These are phyloP conservation scores for Stigmatopora nigra DNA, from an alignment of 2,113 vertebrate species.

Conservation along the genomic window DNA sequence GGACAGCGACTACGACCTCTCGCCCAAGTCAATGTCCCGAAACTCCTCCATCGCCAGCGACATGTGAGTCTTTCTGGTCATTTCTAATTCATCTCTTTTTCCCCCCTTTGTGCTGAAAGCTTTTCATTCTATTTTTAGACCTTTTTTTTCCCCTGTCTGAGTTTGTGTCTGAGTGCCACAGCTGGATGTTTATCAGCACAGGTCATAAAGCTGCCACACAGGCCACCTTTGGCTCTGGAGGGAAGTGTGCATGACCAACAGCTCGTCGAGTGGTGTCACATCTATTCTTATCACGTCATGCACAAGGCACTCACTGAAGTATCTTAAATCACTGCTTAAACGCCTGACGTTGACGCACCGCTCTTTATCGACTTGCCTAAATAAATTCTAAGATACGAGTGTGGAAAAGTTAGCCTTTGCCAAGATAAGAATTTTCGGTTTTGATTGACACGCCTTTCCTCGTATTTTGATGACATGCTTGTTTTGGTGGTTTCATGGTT, in stretches of 20 bases:
- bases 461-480: slow-evolving; percentile 18
- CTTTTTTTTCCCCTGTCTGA: slow-evolving; percentile 10
- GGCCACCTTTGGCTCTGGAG: slow-evolving; percentile 10
- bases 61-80: slow-evolving; percentile 74
- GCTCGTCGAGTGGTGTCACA: slow-evolving; percentile 35
- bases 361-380: not conserved
- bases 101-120: slow-evolving; percentile 5
- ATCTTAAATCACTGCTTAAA: slow-evolving; percentile 3
- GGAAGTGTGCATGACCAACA: slow-evolving; percentile 39
- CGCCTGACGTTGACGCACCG: slow-evolving; percentile 8
- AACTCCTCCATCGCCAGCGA: slow-evolving; percentile 99
- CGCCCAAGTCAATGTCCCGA: slow-evolving; percentile 96
- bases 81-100: not conserved
- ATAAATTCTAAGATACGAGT: not conserved
- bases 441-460: not conserved
- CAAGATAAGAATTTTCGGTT: not conserved
- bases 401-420: not conserved
- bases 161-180: slow-evolving; percentile 6
- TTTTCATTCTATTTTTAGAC: not conserved
- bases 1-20: slow-evolving; percentile 97
- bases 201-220: slow-evolving; percentile 11
- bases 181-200: slow-evolving; percentile 19
- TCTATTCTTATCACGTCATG: slow-evolving; percentile 35
- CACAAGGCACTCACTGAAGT: slow-evolving; percentile 7
- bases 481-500: slow-evolving; percentile 21